Conservation (phyloP, 1,140 invertebrate species). For the Drosophila subobscura region DNA sequence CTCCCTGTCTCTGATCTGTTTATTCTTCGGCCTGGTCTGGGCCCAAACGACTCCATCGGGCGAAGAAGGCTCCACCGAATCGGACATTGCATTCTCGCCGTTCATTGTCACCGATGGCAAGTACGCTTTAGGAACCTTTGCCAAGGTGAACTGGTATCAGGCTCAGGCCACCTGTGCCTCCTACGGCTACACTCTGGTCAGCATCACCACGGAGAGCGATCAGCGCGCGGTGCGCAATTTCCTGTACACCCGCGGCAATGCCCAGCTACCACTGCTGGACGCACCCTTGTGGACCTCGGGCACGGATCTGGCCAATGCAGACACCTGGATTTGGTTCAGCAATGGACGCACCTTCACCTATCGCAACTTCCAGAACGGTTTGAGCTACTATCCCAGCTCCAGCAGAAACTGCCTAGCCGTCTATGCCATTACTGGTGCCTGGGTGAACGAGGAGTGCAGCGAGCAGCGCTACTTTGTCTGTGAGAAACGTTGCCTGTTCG, state of each 20-base stretch:
- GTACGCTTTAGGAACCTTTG: constrained; percentile 43
- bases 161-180: constrained; percentile 40
- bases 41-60: constrained; percentile 7
- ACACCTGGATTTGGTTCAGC: constrained; percentile 48
- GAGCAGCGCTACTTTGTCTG: constrained; percentile 28
- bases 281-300: constrained; percentile 43
- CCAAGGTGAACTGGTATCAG: constrained; percentile 55
- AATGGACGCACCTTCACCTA: constrained; percentile 44
- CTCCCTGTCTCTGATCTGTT: constrained; percentile 22
- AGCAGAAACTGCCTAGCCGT: constrained; percentile 15
- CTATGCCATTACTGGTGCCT: constrained; percentile 24
- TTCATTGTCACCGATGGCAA: constrained; percentile 20
- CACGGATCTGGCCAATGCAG: constrained; percentile 28
- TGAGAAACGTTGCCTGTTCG: constrained; percentile 39
- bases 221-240: constrained; percentile 38
- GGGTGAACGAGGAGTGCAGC: constrained; percentile 17
- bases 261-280: constrained; percentile 18
- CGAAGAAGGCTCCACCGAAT: background rate
- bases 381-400: background rate
- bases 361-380: constrained; percentile 40
- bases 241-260: constrained; percentile 12
- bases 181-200: constrained; percentile 40
- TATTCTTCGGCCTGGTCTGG: constrained; percentile 17
- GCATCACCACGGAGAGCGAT: constrained; percentile 33
- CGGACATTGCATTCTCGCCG: constrained; percentile 25